Conservation (phyloP, 2,797 vertebrate genomes). For the Cyclura pinguis region DNA sequence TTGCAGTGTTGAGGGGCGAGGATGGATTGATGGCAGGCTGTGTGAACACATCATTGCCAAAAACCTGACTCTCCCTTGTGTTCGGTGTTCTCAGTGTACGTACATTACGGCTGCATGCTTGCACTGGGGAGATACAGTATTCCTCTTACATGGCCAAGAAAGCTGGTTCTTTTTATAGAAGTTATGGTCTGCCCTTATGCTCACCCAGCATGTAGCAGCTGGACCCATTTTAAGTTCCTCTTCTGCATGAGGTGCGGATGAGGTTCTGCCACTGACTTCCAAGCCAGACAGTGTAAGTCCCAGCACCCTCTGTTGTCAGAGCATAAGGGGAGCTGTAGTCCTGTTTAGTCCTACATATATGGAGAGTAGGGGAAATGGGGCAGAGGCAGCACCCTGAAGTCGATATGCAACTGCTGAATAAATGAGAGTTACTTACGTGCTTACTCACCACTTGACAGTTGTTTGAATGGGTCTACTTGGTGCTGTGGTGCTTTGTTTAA, state of each 20-base stretch:
- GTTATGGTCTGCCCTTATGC: background rate
- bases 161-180: constrained; percentile 6
- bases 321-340: background rate
- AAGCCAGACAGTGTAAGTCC: background rate
- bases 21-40: background rate
- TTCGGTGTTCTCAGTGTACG: fast-evolving
- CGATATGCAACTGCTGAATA: no score
- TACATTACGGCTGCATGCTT: background rate
- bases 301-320: background rate
- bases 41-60: background rate
- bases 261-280: no score
- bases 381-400: background rate
- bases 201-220: no score
- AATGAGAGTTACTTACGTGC: no score
- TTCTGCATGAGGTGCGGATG: background rate
- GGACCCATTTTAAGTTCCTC: background rate
- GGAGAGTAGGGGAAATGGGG: background rate
- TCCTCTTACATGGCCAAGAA: background rate
- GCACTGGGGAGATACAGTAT: background rate
- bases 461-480: no score
- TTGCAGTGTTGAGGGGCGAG: no score
- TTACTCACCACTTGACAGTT: no score
- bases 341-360: no score
- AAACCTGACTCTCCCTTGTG: no score
- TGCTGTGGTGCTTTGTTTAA: no score